A percentile compares a stretch with the other conserved stretches of the same genome.
Evolutionary conservation across 92 coral and sea anemone species (phyloP).

Genomic region (Actinostola sp.): DNA sequence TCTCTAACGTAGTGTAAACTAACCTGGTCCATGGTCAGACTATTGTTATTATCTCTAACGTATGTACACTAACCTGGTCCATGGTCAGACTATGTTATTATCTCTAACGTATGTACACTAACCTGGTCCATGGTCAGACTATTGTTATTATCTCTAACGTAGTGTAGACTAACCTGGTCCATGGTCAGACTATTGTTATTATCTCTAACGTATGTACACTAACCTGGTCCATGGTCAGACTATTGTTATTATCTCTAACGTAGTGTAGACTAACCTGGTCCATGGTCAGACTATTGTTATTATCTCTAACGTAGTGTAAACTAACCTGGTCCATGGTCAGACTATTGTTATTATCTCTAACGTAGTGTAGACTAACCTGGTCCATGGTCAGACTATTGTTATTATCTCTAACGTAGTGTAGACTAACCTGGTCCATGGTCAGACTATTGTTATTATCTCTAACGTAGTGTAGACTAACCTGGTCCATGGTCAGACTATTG

Average conservation of each 20-base stretch:
- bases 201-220: too few species aligned
- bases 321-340: conserved; percentile 37
- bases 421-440: conserved; percentile 35
- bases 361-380: not conserved
- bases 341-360: conserved; percentile 16
- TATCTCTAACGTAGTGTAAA: not conserved
- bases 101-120: not conserved
- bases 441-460: conserved; percentile 19
- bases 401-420: not conserved
- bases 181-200: conserved; percentile 15
- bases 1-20: not conserved
- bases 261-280: not conserved
- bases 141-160: not conserved
- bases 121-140: too few species aligned
- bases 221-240: too few species aligned
- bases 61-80: too few species aligned
- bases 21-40: conserved; percentile 33
- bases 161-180: conserved; percentile 20
- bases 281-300: not conserved
- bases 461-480: too few species aligned
- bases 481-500: not conserved
- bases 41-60: conserved; percentile 23
- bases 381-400: not conserved
- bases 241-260: not conserved
- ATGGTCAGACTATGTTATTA: not conserved